A percentile compares a stretch with the other conserved stretches of the same genome.
Conservation (phyloP, 2,113 vertebrate species). For the Calypte anna region DNA sequence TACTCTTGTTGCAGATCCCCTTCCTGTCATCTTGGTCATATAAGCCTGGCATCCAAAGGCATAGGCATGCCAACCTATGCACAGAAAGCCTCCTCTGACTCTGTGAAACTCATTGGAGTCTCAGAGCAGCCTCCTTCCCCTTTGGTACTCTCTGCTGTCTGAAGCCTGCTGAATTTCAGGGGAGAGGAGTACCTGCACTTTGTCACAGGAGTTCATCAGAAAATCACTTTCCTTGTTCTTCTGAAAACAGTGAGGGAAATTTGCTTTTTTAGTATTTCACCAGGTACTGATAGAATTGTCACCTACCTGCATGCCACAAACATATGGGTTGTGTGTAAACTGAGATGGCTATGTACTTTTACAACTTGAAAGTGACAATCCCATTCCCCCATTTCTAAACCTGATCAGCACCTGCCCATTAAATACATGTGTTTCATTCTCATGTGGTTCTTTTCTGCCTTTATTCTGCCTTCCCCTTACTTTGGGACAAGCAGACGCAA, state of each 20-base stretch:
- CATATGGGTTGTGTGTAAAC: neutral
- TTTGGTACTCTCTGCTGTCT: neutral
- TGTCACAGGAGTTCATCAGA: neutral
- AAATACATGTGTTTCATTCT: neutral
- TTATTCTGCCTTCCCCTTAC: neutral
- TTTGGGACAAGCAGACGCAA: neutral
- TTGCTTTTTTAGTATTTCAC: neutral
- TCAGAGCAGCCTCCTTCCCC: neutral
- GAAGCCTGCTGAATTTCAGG: neutral
- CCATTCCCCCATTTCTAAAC: neutral
- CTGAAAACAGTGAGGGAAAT: neutral
- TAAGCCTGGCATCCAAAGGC: neutral
- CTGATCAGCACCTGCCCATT: neutral
- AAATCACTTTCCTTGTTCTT: neutral
- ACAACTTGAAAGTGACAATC: neutral
- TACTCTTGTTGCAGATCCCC: neutral
- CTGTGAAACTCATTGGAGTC: neutral
- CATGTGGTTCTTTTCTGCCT: neutral
- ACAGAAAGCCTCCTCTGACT: neutral
- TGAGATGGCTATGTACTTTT: neutral
- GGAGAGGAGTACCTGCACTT: neutral
- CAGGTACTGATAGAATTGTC: neutral
- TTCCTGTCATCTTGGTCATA: neutral
- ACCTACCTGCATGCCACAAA: neutral
- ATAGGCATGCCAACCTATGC: fast-evolving